Percentiles rank a stretch among this genome's conserved stretches.
phyloP scores from a whole-genome alignment of 2,888 invertebrate genomes.

The Argyra leucocephala region DNA sequence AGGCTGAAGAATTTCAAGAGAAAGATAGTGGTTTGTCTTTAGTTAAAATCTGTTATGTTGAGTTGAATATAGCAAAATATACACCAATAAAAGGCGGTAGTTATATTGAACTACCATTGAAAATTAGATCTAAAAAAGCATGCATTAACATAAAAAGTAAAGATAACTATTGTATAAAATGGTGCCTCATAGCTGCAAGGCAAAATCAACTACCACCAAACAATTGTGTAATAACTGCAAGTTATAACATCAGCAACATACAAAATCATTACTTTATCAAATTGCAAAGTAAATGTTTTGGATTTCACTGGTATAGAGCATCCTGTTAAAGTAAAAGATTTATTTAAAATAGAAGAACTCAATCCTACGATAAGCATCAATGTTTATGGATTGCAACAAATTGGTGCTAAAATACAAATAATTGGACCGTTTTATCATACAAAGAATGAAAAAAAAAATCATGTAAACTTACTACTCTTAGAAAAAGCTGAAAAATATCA shows the following conservation, averaged over 20 bases:
- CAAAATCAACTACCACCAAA: background rate
- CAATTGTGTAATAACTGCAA: background rate
- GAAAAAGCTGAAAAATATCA: background rate
- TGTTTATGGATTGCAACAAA: too few species aligned
- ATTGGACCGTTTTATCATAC: background rate
- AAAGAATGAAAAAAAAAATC: background rate
- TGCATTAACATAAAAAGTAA: background rate
- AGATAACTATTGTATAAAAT: background rate
- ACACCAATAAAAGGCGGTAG: background rate
- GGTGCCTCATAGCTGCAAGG: background rate
- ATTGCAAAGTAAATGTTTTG: background rate
- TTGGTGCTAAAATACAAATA: too few species aligned
- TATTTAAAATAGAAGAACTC: background rate
- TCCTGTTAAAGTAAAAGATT: background rate
- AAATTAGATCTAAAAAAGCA: background rate
- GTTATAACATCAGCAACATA: background rate
- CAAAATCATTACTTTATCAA: background rate
- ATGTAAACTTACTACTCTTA: too few species aligned
- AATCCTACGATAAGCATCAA: background rate
- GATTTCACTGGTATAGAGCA: background rate
- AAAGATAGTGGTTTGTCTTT: background rate
- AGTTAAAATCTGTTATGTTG: background rate
- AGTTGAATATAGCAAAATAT: background rate
- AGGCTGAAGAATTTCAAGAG: background rate
- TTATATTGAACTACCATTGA: background rate